Evolutionary conservation across 2,113 vertebrate species (phyloP), one percentile per base, ranked within the genome.

Genomic region (Anthoscopus minutus): DNA sequence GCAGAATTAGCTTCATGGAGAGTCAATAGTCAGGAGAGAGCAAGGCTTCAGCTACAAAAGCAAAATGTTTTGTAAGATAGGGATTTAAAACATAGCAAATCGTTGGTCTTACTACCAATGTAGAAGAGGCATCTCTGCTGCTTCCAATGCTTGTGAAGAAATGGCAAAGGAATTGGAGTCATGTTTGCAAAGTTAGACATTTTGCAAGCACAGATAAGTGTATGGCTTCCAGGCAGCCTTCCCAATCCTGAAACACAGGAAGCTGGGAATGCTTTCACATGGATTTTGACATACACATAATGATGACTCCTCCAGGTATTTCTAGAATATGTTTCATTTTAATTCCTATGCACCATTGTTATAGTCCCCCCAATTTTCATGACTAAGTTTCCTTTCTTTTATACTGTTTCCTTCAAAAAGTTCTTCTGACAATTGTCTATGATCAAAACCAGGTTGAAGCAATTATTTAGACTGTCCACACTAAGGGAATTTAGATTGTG

Each of bases 1-100:
- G 82, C 64, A 72, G 86, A 95, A 94, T 92, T 92, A 87, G 92
- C 88, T 92, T 88, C 89, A 93, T 73, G 77, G 92, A 90, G 91
- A 94, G 83, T 93, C 94, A 95, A 93, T 67, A 96, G 86, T 86
- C 92, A 96, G 5, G 0, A 81, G 92, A 87, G 93, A 88, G 89
- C 94, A 92, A 84, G 72, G 56, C n/a, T 86, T 92, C 85, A 78
- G 67, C 76, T 86, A 78, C n/a, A 65, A 90, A 93, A 94, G 89
- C 13, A 69, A 84, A 95, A 96, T 85, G 82, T 37, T 92, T 93
- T 86, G 23, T 89, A 51, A 94, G 47, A 87, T 0, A 11, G 22
- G 54, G 25, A 50, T 93, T 88, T 88, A 73, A 96, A 94, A 61
- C 40, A 86, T 0, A 86, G 79, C 45, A 89, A 86, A 86, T 58